These are phyloP conservation scores for Kradibia gibbosae DNA, from an alignment of 1,140 invertebrate species.

Conservation along the genomic window DNA sequence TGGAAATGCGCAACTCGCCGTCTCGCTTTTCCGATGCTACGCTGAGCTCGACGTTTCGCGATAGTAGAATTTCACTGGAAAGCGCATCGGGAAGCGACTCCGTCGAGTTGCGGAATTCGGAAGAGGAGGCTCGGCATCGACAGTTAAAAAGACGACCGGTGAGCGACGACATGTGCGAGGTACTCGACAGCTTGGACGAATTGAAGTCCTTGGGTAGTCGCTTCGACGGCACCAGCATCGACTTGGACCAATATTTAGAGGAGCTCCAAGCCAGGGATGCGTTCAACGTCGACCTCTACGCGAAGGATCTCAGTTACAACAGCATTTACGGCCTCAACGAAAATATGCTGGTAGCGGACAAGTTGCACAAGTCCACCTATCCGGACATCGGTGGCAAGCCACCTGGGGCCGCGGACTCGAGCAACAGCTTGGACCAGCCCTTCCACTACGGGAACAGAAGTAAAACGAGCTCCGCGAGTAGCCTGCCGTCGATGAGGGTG, in stretches of 20 bases:
- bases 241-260: slow-evolving; percentile 79
- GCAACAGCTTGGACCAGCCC: slow-evolving; percentile 56
- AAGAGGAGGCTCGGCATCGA: slow-evolving; percentile 74
- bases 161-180: slow-evolving; percentile 76
- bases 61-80: slow-evolving; percentile 63
- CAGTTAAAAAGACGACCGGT: slow-evolving; percentile 80
- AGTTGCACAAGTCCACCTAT: slow-evolving; percentile 61
- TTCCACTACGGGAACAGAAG: slow-evolving; percentile 57
- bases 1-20: slow-evolving; percentile 58
- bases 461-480: slow-evolving; percentile 68
- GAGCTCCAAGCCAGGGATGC: slow-evolving; percentile 75
- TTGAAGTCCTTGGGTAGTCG: slow-evolving; percentile 76
- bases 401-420: slow-evolving; percentile 32
- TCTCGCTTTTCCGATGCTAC: slow-evolving; percentile 62
- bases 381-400: slow-evolving; percentile 57
- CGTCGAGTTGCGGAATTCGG: slow-evolving; percentile 74
- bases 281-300: slow-evolving; percentile 67
- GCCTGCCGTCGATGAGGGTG: slow-evolving; percentile 68
- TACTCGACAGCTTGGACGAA: slow-evolving; percentile 72
- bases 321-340: slow-evolving; percentile 66
- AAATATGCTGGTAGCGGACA: slow-evolving; percentile 62
- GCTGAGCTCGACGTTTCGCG: slow-evolving; percentile 61
- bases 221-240: slow-evolving; percentile 75
- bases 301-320: slow-evolving; percentile 66
- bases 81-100: slow-evolving; percentile 65